Evolutionary conservation across 2,797 vertebrate species (phyloP).

Genomic region (Cuculus canorus): DNA sequence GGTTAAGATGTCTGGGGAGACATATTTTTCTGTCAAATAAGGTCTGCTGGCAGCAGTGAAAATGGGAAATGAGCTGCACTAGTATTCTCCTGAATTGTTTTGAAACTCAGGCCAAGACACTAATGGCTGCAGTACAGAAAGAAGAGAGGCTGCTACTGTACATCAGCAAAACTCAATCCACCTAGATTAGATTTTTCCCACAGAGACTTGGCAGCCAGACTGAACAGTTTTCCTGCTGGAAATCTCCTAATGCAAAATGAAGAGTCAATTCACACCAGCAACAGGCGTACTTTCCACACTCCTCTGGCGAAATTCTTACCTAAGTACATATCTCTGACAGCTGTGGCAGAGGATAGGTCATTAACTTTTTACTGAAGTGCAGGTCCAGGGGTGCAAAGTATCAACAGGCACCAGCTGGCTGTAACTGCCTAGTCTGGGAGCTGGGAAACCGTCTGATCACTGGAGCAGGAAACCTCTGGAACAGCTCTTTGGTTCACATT

Average conservation of each 20-base stretch:
- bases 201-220: background rate
- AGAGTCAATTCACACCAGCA: background rate
- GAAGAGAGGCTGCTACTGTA: slow-evolving; percentile 1
- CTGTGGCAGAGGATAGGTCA: background rate
- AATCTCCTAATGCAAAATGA: background rate
- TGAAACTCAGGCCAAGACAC: background rate
- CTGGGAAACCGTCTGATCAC: background rate
- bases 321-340: background rate
- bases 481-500: background rate
- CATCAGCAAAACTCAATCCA: background rate
- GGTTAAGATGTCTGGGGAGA: background rate
- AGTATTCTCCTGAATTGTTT: background rate
- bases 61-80: background rate
- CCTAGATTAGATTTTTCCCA: slow-evolving; percentile 21
- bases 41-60: background rate
- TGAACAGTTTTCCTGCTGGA: background rate
- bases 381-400: background rate
- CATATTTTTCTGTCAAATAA: background rate
- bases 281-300: background rate
- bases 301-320: background rate
- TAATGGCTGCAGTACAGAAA: background rate
- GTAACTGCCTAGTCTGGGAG: background rate
- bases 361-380: background rate
- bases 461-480: slow-evolving; percentile 12
- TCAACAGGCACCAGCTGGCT: background rate